Base-by-base conservation (phyloP, 92 coral and sea anemone genomes). In the Metridium senile region DNA sequence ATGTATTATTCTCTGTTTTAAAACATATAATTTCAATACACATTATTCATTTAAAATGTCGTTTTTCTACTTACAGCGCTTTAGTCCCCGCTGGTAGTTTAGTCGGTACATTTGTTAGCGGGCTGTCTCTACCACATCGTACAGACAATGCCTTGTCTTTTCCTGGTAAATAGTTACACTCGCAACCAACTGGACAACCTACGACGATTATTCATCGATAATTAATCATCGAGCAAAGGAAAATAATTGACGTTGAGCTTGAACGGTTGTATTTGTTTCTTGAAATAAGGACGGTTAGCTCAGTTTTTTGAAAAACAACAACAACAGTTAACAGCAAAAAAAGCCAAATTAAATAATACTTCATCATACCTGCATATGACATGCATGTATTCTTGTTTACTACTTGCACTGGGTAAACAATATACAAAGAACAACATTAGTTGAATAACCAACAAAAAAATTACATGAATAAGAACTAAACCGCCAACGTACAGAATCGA, bases 121-220 rank as follows among this genome's bases (percentile, higher is more conserved):
- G 66, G 16, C 74, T 59, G 9, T 69, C 74, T 33, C 65, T 57
- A 62, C 71, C 64, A 2, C 80, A 80, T 58, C 76, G 84, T 9
- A 90, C 27, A 68, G 84, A 76, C 32, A 87, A 43, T 11, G 30
- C 73, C 27, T 78, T 35, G 47, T 26, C 28, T 9, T 81, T 33
- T 1, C 65, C n/a, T 23, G 96, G 52, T 29, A 87, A 33, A 49
- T 45, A 18, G 28, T 21, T 80, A 74, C 96, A 90, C 25, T 87
- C 89, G 58, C 89, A 87, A 32, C 88, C 82, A 3, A 85, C 58
- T 0, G 96, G 92, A 33, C 96, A 90, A 26, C 86, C 96, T 90
- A n/a, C 19, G 1, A 19, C 59, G n/a, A 23, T 11, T n/a, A 8
- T 59, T 1, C 22, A 22, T 10, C 10, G 22, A 22, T 54, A 70